Percentiles rank a stretch among this genome's conserved stretches.
These are phyloP conservation scores for Apogon talboti DNA, from an alignment of 2,797 vertebrate species.

Conservation along the genomic window DNA sequence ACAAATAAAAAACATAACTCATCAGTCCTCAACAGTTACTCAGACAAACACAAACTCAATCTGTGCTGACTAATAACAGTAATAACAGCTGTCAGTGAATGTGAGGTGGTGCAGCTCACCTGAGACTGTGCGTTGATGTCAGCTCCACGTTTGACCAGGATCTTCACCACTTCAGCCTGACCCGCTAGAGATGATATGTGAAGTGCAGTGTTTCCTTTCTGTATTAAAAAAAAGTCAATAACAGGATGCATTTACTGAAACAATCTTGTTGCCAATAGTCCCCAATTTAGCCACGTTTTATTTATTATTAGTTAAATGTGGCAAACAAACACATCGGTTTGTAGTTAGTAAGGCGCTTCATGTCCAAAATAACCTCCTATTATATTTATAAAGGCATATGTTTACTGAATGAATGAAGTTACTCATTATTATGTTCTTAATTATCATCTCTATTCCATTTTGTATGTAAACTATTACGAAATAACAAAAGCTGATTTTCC, in stretches of 20 bases:
- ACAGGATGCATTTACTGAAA: background rate
- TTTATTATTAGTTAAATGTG: no score
- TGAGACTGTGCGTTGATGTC: slow-evolving; percentile 97
- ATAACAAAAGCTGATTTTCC: no score
- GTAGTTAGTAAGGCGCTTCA: no score
- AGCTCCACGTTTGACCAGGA: slow-evolving; percentile 93
- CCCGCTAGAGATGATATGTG: slow-evolving; percentile 97
- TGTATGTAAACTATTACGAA: no score
- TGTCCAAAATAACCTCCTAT: no score
- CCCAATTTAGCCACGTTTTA: background rate
- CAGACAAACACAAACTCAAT: background rate
- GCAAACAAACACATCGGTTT: no score
- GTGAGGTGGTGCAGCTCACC: slow-evolving; percentile 76
- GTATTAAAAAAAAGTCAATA: slow-evolving; percentile 23
- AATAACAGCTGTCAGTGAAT: background rate
- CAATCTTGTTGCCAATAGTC: background rate
- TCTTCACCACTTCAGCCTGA: slow-evolving; percentile 94
- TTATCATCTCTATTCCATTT: no score
- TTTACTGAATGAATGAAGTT: no score
- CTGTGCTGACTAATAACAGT: background rate
- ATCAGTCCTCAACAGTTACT: background rate
- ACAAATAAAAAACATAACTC: background rate
- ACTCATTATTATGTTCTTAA: no score
- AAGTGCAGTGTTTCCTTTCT: slow-evolving; percentile 98
- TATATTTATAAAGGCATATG: no score